Base-by-base conservation (phyloP, 2,888 invertebrate genomes). In the Hololepta plana region DNA sequence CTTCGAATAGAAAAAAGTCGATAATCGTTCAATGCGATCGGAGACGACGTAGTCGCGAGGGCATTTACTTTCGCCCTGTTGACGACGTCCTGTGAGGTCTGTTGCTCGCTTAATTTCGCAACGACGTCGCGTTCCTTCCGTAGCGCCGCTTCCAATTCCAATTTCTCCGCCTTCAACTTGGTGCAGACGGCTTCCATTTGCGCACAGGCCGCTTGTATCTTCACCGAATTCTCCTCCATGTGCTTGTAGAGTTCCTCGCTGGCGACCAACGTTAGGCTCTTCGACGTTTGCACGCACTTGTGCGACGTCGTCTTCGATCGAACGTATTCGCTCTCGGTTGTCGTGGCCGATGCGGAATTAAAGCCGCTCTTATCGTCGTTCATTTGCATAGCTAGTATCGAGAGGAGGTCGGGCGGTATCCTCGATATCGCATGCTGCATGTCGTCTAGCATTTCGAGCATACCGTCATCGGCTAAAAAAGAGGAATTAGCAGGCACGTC, bases 381-480 rank as follows among this genome's bases (percentile, higher is more conserved):
- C 16, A 38, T 16, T 12, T 38, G 27, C 15, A 40, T 17, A 6
- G 6, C 17, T 17, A 7, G 6, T 17, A 7, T 17, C n/a, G 17
- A n/a, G 6, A 17, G n/a, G 23, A 51, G 39, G 36, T 55, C 54
- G 3, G 50, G 48, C 2, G 53, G 53, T 15, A 55, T 41, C 29
- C 53, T 35, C 30, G 46, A 47, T 27, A 55, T 32, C 13, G 52
- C 52, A 27, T 42, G 35, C 33, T 53, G 49, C 44, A 55, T 53
- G 27, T 53, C 52, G 9, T 31, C 27, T 4, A 53, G 35, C 37
- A 55, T 50, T 38, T 51, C 45, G 23, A 43, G 41, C 4, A 54
- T 25, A 28, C 40, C 42, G 6, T 35, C 38, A 32, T 54, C 50
- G 32, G 46, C 53, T 23, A 23, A 5, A 11, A 23, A 4, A n/a